These are phyloP conservation scores for Eustalomyia histrio DNA, from an alignment of 2,888 invertebrate genomes.

Conservation along the genomic window DNA sequence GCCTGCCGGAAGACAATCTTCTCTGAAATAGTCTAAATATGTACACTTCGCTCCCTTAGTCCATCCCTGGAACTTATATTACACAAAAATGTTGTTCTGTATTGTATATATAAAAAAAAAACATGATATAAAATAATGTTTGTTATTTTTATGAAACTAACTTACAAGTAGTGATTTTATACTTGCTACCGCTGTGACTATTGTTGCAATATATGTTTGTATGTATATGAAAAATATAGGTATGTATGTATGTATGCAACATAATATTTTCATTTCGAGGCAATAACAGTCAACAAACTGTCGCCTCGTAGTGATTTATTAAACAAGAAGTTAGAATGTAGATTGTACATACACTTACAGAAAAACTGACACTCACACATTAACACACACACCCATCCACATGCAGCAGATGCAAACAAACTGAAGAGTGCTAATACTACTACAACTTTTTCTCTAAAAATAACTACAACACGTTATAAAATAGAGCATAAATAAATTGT, in stretches of 20 bases:
- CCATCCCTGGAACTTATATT: too few relatives aligned
- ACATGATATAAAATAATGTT: neutral
- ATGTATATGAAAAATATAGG: too few relatives aligned
- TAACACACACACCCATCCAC: neutral
- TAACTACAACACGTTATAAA: neutral
- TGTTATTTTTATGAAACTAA: neutral
- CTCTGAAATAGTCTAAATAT: too few relatives aligned
- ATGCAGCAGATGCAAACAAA: neutral
- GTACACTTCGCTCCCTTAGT: too few relatives aligned
- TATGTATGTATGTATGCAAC: constrained; percentile 50
- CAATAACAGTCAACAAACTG: constrained; percentile 69
- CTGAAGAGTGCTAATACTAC: neutral
- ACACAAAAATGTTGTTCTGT: too few relatives aligned
- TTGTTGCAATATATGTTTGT: constrained; percentile 9
- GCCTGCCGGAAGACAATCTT: too few relatives aligned
- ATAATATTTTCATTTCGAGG: constrained; percentile 68
- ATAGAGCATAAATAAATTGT: neutral
- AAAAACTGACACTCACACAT: neutral
- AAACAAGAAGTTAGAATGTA: constrained; percentile 52
- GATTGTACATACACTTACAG: constrained; percentile 11
- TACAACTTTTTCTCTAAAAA: neutral
- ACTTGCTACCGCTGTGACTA: constrained; percentile 8
- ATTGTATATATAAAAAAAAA: neutral
- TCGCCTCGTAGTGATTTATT: constrained; percentile 68
- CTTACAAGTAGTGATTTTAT: too few relatives aligned